Evolutionary conservation across 1,140 invertebrate species (phyloP), one percentile per base, ranked within the genome.

Genomic region (Drosophila grimshawi): DNA sequence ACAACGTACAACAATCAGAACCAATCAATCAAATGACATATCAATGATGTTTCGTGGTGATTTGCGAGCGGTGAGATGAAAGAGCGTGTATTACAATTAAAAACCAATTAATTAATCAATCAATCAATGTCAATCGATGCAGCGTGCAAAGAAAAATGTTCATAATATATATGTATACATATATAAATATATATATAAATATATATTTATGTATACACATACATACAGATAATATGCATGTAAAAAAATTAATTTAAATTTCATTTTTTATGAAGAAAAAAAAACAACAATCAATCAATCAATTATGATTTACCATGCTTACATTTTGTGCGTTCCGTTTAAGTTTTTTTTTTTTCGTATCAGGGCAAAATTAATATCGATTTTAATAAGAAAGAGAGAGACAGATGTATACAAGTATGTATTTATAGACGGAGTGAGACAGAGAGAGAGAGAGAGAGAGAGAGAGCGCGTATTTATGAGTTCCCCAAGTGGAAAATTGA

Each of bases 221-320:
- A 39, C 8, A 19, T 19, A 19, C 19, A 19, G 19, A 19, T 19
- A 19, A 19, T 19, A 19, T 2, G 8, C 45, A 39, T 60, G 11
- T 11, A 59, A 8, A 11, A 32, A 5, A 41, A 51, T 27, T 35
- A 27, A 11, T 37, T 66, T 59, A 8, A 6, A 37, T 11, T 30
- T 19, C 11, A 32, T 37, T 32, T 53, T 53, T 52, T 8, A 29
- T 43, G 27, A 45, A 29, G 7, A 63, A 56, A 46, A 61, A n/a
- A 49, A 71, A 43, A 19, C 19, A 19, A 19, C 45, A 59, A 52
- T 63, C 55, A 69, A 74, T 75, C 59, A 71, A 63, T 70, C 67
- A 70, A 64, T 65, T 64, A 76, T 70, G 74, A 76, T 72, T 76
- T 76, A 76, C 74, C 74, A 76, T 76, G 74, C 74, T 66, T 62